Evolutionary conservation across 2,113 vertebrate species (phyloP).

Genomic region (Atlantisia rogersi): DNA sequence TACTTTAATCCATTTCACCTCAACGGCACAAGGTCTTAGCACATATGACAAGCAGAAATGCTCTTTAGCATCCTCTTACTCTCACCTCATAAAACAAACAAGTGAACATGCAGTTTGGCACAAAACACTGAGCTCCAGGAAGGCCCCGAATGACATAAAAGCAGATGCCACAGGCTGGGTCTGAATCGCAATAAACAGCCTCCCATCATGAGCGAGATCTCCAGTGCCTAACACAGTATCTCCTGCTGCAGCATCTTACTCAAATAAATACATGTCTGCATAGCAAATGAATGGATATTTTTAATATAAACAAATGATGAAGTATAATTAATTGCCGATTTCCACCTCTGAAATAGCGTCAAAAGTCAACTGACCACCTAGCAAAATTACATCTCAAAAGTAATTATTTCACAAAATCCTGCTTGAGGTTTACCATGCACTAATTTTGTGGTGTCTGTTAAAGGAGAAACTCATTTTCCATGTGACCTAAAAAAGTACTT

Average conservation of each 20-base stretch:
- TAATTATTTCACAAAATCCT: background rate
- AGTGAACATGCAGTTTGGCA: background rate
- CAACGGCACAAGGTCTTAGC: background rate
- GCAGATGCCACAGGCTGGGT: background rate
- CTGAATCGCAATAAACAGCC: background rate
- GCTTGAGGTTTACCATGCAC: background rate
- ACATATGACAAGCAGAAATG: background rate
- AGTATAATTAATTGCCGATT: background rate
- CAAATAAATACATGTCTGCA: background rate
- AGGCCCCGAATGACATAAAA: background rate
- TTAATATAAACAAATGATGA: background rate
- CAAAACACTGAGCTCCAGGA: background rate
- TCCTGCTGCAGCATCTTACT: background rate
- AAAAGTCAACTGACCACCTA: background rate
- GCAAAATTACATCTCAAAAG: background rate
- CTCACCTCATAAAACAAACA: constrained; percentile 9
- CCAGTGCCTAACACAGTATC: background rate
- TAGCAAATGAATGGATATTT: background rate
- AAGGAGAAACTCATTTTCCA: background rate
- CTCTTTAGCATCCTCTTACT: background rate
- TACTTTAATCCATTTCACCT: background rate
- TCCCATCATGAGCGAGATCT: background rate
- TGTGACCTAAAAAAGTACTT: background rate
- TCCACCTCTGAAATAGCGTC: background rate
- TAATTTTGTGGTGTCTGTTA: background rate